Percentiles rank a stretch among this genome's conserved stretches.
These are phyloP conservation scores for Mesocentrotus franciscanus DNA, from an alignment of 53 echinoderm and acorn worm species.

Conservation along the genomic window DNA sequence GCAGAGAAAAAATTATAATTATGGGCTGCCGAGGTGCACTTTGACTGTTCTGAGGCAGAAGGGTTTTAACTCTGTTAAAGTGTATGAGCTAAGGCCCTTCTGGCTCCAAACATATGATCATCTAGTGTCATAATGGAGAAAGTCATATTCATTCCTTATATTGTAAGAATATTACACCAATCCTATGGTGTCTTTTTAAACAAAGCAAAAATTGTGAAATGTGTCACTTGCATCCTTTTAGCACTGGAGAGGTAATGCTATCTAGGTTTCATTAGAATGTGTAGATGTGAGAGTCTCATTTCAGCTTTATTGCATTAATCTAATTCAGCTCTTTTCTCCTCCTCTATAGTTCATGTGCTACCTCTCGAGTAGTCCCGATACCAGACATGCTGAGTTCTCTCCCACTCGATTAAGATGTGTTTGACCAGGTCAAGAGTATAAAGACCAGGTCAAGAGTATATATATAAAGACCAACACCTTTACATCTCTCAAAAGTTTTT, in stretches of 20 bases:
- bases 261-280: conserved; percentile 1
- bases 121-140: too few species aligned
- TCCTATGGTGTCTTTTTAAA: too few species aligned
- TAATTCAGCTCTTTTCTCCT: background rate
- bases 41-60: too few species aligned
- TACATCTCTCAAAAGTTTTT: too few species aligned
- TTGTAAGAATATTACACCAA: too few species aligned
- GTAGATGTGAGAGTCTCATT: background rate
- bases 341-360: background rate
- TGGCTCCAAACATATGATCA: too few species aligned
- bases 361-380: background rate
- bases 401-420: background rate
- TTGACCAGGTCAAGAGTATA: background rate
- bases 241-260: background rate
- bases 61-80: too few species aligned
- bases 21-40: too few species aligned
- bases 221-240: background rate
- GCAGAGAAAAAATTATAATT: too few species aligned
- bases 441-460: background rate
- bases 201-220: background rate
- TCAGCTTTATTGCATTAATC: background rate
- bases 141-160: background rate
- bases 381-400: background rate
- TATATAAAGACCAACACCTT: too few species aligned
- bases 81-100: too few species aligned